Percentiles rank a stretch among this genome's conserved stretches.
Evolutionary conservation across 2,888 invertebrate genomes (phyloP).

Genomic region (Seira sanloemensis): DNA sequence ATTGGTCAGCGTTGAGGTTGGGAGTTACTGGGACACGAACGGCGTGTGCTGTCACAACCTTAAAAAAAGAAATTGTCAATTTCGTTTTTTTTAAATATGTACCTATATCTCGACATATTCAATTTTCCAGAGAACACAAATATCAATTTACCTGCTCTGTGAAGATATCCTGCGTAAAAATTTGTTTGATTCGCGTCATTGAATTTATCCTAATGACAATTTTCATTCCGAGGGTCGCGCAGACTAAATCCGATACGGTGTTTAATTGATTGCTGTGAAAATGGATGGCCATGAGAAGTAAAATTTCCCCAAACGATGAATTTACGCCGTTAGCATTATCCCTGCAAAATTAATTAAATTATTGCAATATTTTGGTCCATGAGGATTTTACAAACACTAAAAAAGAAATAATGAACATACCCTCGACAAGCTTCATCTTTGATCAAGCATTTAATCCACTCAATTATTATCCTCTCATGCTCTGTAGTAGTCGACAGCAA

Average conservation of each 20-base stretch:
- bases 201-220: slow-evolving; percentile 91
- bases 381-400: background rate
- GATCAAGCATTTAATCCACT: slow-evolving; percentile 96
- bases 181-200: slow-evolving; percentile 90
- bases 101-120: background rate
- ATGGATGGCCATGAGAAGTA: slow-evolving; percentile 96
- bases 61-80: too few species aligned
- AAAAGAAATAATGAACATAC: slow-evolving; percentile 74
- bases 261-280: slow-evolving; percentile 96
- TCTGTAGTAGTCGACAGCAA: slow-evolving; percentile 85
- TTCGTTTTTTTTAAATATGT: background rate
- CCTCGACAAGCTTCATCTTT: slow-evolving; percentile 88
- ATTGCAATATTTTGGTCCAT: background rate
- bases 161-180: slow-evolving; percentile 97
- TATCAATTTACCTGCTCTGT: slow-evolving; percentile 86
- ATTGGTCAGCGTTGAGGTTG: slow-evolving; percentile 90
- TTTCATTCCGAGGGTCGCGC: slow-evolving; percentile 96
- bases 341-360: background rate
- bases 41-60: slow-evolving; percentile 95
- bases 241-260: slow-evolving; percentile 95
- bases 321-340: slow-evolving; percentile 74
- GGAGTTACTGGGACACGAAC: slow-evolving; percentile 96
- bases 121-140: slow-evolving; percentile 11
- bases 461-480: slow-evolving; percentile 90
- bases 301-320: slow-evolving; percentile 96